Conservation (phyloP, 2,888 invertebrate species). For the Teleogryllus oceanicus region DNA sequence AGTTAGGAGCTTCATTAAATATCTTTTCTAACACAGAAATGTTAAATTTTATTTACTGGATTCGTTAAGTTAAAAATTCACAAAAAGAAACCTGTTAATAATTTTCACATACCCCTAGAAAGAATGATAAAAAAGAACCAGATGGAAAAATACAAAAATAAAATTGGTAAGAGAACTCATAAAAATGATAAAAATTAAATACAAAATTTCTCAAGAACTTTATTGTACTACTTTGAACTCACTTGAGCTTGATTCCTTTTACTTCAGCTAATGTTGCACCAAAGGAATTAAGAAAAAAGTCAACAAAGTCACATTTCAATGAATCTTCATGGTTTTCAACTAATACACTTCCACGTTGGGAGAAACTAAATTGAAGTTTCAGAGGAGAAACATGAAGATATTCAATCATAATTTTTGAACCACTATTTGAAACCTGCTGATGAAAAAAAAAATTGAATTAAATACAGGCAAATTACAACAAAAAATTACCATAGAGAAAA, state of each 20-base stretch:
- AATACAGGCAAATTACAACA: background rate
- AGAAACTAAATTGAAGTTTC: conserved; percentile 60
- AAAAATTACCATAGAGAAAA: background rate
- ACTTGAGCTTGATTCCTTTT: conserved; percentile 63
- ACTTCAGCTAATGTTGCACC: conserved; percentile 63
- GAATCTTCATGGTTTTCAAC: conserved; percentile 32
- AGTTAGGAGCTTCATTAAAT: background rate
- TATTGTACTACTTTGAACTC: conserved; percentile 37
- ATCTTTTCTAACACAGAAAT: background rate
- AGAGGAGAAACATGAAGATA: conserved; percentile 59
- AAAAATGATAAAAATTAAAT: too few relatives aligned
- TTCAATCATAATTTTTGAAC: conserved; percentile 49
- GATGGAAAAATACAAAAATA: too few relatives aligned
- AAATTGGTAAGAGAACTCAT: too few relatives aligned
- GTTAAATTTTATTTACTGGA: background rate
- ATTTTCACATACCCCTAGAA: too few relatives aligned
- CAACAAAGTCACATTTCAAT: conserved; percentile 58
- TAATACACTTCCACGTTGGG: conserved; percentile 46
- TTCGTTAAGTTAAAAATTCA: background rate
- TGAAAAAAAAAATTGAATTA: background rate
- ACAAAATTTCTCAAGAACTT: too few relatives aligned
- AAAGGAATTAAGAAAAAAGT: conserved; percentile 62
- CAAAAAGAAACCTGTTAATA: background rate
- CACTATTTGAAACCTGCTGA: conserved; percentile 20
- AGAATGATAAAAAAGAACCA: too few relatives aligned